Evolutionary conservation across 2,113 vertebrate genomes (phyloP).

Genomic region (Poicephalus gulielmi): DNA sequence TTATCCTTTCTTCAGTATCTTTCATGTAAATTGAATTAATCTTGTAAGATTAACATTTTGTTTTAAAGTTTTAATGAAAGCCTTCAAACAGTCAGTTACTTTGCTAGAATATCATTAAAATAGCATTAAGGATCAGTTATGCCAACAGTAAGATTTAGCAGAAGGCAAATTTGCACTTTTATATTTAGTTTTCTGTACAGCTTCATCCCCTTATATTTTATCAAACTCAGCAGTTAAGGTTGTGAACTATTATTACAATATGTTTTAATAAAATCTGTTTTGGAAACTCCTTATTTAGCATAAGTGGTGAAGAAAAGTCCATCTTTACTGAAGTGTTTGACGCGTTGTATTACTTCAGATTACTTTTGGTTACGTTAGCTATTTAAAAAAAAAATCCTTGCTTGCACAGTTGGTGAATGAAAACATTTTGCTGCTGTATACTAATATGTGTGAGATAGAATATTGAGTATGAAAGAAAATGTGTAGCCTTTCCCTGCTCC

Average conservation of each 20-base stretch:
- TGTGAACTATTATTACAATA: not conserved
- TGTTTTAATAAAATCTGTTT: not conserved
- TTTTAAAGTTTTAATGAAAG: not conserved
- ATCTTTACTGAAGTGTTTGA: not conserved
- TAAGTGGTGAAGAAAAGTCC: not conserved
- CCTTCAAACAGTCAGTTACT: not conserved
- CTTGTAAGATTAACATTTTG: not conserved
- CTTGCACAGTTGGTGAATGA: not conserved
- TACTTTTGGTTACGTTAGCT: not conserved
- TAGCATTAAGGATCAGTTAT: not conserved
- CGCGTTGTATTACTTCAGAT: not conserved
- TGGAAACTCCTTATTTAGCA: not conserved
- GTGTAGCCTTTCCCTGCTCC: not conserved
- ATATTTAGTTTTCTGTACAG: not conserved
- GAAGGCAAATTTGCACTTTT: not conserved
- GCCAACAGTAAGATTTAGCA: not conserved
- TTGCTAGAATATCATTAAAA: not conserved
- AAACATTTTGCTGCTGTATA: not conserved
- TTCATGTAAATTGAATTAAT: not conserved
- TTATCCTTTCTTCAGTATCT: not conserved
- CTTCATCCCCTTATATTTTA: not conserved
- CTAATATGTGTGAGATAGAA: not conserved
- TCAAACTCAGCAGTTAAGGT: not conserved
- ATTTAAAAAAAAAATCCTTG: not conserved
- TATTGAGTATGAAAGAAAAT: not conserved